Evolutionary conservation across 2,888 invertebrate genomes (phyloP).

Genomic region (Frankliniella intonsa): DNA sequence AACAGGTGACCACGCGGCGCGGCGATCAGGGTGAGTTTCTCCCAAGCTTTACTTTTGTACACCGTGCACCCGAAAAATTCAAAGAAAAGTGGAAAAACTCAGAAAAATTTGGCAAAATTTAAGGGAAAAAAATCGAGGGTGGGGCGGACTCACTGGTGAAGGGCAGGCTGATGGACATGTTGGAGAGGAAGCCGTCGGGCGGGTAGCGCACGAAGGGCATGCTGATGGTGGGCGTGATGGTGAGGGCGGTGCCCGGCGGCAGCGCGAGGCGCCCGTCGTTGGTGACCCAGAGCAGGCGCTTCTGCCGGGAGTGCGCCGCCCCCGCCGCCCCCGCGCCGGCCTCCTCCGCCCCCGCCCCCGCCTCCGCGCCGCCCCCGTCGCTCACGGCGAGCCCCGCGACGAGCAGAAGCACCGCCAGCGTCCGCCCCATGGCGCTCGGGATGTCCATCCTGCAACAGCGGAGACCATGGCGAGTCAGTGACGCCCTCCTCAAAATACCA

Average conservation of each 20-base stretch:
- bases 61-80: too few relatives aligned
- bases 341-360: background rate
- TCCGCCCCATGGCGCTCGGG: background rate
- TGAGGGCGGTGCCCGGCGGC: conserved; percentile 75
- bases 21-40: background rate
- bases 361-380: background rate
- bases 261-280: conserved; percentile 77
- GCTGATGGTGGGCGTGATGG: conserved; percentile 73
- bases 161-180: conserved; percentile 76
- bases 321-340: conserved; percentile 45
- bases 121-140: too few relatives aligned
- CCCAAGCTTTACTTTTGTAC: too few relatives aligned
- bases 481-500: too few relatives aligned
- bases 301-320: conserved; percentile 64
- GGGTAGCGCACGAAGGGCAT: conserved; percentile 80
- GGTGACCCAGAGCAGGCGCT: conserved; percentile 79
- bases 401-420: background rate
- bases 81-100: too few relatives aligned
- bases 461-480: background rate
- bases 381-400: background rate
- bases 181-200: conserved; percentile 78
- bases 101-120: too few relatives aligned
- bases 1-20: conserved; percentile 38
- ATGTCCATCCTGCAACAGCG: background rate
- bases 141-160: conserved; percentile 67